phyloP scores from a whole-genome alignment of 2,797 vertebrate species.

The Thalassophryne amazonica region DNA sequence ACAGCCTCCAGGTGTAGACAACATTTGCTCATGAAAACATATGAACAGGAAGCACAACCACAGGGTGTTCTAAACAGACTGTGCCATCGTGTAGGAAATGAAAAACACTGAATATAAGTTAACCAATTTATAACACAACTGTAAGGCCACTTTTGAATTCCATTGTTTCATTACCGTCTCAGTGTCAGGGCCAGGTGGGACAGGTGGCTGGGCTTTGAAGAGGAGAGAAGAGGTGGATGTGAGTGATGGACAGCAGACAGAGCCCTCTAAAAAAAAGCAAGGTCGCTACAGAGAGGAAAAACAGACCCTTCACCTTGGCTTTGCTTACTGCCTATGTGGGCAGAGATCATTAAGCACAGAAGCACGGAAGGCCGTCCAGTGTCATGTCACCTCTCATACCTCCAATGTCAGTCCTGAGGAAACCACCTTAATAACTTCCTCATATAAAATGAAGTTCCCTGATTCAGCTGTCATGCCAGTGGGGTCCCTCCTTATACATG shows the following conservation, averaged over 20 bases:
- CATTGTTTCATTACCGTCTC: constrained; percentile 31
- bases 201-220: constrained; percentile 33
- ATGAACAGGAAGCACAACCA: constrained; percentile 25
- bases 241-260: constrained; percentile 8
- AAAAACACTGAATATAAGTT: constrained; percentile 9
- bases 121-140: not conserved
- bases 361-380: constrained; percentile 45
- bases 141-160: constrained; percentile 7
- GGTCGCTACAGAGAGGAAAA: constrained; percentile 13
- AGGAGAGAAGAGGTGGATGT: not conserved
- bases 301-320: constrained; percentile 6
- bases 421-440: constrained; percentile 45
- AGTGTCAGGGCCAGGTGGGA: constrained; percentile 58
- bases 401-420: constrained; percentile 23
- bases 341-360: constrained; percentile 59
- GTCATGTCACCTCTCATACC: constrained; percentile 3
- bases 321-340: constrained; percentile 4
- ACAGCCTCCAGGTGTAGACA: not conserved
- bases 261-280: constrained; percentile 31
- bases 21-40: constrained; percentile 23
- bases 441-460: constrained; percentile 48
- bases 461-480: constrained; percentile 22
- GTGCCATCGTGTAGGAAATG: not conserved
- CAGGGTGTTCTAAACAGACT: not conserved
- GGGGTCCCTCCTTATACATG: constrained; percentile 12